Percentiles rank a stretch among this genome's conserved stretches.
Conservation (phyloP, 2,888 invertebrate species). For the Leucoptera coffeella region DNA sequence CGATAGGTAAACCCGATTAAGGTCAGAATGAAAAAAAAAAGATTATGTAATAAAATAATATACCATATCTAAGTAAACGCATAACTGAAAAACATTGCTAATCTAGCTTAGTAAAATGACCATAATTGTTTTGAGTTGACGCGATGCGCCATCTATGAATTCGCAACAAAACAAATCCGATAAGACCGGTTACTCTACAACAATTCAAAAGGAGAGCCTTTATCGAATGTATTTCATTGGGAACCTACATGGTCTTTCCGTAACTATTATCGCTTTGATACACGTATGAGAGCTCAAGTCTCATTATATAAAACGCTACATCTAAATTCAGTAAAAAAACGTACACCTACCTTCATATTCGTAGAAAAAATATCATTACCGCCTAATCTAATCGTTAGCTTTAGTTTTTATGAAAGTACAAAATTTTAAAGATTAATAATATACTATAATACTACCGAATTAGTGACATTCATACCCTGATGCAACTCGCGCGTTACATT, state of each 20-base stretch:
- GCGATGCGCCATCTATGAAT: too few species aligned
- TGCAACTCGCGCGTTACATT: constrained; percentile 47
- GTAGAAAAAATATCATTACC: constrained; percentile 31
- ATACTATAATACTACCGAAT: constrained; percentile 23
- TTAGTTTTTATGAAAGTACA: constrained; percentile 52
- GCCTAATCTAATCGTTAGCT: constrained; percentile 36
- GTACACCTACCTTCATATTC: constrained; percentile 37
- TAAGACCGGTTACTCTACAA: too few species aligned
- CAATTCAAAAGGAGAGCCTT: too few species aligned
- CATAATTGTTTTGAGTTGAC: too few species aligned
- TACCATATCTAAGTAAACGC: too few species aligned
- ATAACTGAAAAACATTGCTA: too few species aligned
- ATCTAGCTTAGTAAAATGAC: too few species aligned
- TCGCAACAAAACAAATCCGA: too few species aligned
- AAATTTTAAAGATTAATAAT: constrained; percentile 19
- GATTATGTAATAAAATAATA: too few species aligned
- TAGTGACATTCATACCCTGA: constrained; percentile 54
- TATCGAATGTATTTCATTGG: too few species aligned
- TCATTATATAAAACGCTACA: constrained; percentile 47
- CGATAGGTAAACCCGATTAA: too few species aligned
- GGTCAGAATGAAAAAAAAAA: too few species aligned
- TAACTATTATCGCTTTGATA: constrained; percentile 52
- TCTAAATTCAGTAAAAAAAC: constrained; percentile 44
- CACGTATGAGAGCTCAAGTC: constrained; percentile 32
- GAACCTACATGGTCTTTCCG: constrained; percentile 22